These are phyloP conservation scores for Drosophila suboccidentalis DNA, from an alignment of 2,888 invertebrate genomes.

Conservation along the genomic window DNA sequence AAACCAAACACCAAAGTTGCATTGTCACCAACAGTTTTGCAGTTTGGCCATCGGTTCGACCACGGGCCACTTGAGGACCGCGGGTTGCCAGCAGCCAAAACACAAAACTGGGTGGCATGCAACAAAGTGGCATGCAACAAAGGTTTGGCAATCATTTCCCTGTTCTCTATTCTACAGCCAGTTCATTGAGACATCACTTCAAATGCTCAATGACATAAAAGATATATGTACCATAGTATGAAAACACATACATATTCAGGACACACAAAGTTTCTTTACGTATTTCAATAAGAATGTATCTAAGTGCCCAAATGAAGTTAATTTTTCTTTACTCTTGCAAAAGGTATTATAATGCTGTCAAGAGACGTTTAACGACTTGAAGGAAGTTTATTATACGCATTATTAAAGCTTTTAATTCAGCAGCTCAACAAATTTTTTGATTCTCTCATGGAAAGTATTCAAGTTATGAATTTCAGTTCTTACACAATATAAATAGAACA, in stretches of 20 bases:
- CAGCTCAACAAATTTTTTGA: no score
- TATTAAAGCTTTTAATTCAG: no score
- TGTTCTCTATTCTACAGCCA: not conserved
- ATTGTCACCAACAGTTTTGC: slow-evolving; percentile 14
- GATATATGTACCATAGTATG: not conserved
- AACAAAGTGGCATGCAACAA: slow-evolving; percentile 40
- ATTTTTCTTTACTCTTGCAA: no score
- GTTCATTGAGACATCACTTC: slow-evolving; percentile 31
- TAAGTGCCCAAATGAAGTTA: no score
- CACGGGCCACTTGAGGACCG: slow-evolving; percentile 47
- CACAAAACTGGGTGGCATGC: slow-evolving; percentile 48
- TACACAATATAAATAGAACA: no score
- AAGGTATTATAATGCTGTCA: no score
- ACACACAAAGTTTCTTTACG: not conserved
- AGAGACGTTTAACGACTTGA: no score
- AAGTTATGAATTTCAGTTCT: no score
- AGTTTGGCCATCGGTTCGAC: slow-evolving; percentile 1
- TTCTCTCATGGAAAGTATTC: no score
- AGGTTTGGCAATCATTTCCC: slow-evolving; percentile 6
- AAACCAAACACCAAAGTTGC: slow-evolving; percentile 11
- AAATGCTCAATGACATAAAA: not conserved
- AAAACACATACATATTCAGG: not conserved
- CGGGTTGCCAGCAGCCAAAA: slow-evolving; percentile 4
- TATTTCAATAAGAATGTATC: no score
- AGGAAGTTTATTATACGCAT: no score